A percentile compares a stretch with the other conserved stretches of the same genome.
phyloP scores from a whole-genome alignment of 2,888 invertebrate species.

The Aphelenchoides bicaudatus region DNA sequence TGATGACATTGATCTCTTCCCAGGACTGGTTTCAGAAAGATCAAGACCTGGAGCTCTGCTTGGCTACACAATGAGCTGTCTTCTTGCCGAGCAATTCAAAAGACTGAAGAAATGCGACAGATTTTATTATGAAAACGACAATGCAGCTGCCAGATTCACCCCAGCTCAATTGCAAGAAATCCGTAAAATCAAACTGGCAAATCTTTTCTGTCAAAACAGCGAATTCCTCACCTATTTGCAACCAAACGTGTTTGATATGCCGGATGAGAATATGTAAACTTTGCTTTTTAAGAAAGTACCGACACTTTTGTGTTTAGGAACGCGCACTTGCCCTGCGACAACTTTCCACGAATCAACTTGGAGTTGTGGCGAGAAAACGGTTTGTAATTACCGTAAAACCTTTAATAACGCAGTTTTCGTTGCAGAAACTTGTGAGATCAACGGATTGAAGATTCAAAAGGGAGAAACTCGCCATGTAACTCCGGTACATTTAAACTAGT shows the following conservation, averaged over 20 bases:
- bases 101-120: constrained; percentile 76
- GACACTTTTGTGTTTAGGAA: constrained; percentile 43
- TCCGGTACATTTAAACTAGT: constrained; percentile 28
- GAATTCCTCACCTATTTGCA: constrained; percentile 71
- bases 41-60: constrained; percentile 34
- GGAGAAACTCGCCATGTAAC: constrained; percentile 59
- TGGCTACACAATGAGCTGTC: constrained; percentile 68
- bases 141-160: constrained; percentile 40
- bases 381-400: constrained; percentile 29
- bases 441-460: constrained; percentile 49
- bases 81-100: constrained; percentile 78
- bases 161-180: constrained; percentile 74
- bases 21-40: constrained; percentile 65
- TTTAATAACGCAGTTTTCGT: constrained; percentile 10
- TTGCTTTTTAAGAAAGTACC: constrained; percentile 10
- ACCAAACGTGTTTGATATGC: constrained; percentile 81
- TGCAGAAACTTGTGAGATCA: constrained; percentile 56
- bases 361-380: constrained; percentile 57
- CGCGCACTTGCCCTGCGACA: constrained; percentile 54
- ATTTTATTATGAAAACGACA: constrained; percentile 67
- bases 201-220: constrained; percentile 79
- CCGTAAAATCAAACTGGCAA: constrained; percentile 78
- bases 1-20: constrained; percentile 88
- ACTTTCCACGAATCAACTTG: constrained; percentile 55
- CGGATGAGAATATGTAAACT: constrained; percentile 62